Evolutionary conservation across 2,888 invertebrate species (phyloP).

Genomic region (Isotomurus palustris): DNA sequence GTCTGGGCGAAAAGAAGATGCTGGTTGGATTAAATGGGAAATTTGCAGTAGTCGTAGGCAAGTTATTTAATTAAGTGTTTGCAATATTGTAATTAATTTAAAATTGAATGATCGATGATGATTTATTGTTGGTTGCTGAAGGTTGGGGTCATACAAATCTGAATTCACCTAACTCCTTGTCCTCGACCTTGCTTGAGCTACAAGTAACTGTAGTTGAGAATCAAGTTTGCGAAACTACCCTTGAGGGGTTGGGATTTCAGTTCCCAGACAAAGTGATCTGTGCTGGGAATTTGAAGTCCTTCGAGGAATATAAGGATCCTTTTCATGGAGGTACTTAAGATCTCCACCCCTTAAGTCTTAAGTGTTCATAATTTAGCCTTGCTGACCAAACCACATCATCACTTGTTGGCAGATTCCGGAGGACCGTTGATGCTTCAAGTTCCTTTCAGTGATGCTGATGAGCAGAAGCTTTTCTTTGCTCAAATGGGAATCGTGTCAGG

Average conservation of each 20-base stretch:
- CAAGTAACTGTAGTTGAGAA: too few species aligned
- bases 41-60: slow-evolving; percentile 13
- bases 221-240: not conserved
- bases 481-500: slow-evolving; percentile 6
- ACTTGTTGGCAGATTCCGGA: not conserved
- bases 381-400: too few species aligned
- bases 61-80: too few species aligned
- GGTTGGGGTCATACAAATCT: slow-evolving; percentile 16
- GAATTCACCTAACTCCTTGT: too few species aligned
- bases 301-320: slow-evolving; percentile 11
- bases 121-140: too few species aligned
- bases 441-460: not conserved
- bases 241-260: not conserved
- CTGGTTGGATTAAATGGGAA: too few species aligned
- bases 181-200: slow-evolving; percentile 11
- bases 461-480: too few species aligned
- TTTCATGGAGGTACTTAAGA: slow-evolving; percentile 16
- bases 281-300: slow-evolving; percentile 7
- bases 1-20: too few species aligned
- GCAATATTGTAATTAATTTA: too few species aligned
- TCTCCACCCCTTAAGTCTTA: too few species aligned
- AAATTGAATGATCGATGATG: too few species aligned
- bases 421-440: not conserved
- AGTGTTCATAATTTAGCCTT: too few species aligned
- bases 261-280: slow-evolving; percentile 7